phyloP scores from a whole-genome alignment of 2,888 invertebrate species.

The Phasia obesa region DNA sequence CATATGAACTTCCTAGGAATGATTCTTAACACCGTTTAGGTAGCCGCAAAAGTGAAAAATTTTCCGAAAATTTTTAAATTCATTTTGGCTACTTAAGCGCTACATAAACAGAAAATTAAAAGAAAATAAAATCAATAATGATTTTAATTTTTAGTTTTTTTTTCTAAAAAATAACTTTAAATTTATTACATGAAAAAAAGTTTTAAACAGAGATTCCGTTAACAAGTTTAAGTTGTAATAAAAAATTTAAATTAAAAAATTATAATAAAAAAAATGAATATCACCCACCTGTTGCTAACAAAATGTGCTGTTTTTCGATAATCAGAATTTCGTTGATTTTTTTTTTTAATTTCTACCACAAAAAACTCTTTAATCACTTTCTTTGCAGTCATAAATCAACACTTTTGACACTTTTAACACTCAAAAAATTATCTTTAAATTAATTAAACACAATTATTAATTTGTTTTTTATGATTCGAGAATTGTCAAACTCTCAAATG shows the following conservation, averaged over 20 bases:
- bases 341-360: not conserved
- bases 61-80: no score
- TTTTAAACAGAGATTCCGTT: slow-evolving; percentile 52
- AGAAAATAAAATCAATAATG: no score
- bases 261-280: not conserved
- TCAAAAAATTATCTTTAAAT: slow-evolving; percentile 2
- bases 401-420: slow-evolving; percentile 24
- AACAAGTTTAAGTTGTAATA: not conserved
- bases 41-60: no score
- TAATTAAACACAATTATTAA: slow-evolving; percentile 35
- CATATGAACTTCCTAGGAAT: no score
- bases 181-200: not conserved
- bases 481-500: slow-evolving; percentile 1
- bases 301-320: not conserved
- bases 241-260: not conserved
- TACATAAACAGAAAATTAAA: no score
- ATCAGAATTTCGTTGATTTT: not conserved
- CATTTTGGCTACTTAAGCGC: no score
- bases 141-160: no score
- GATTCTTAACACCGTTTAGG: no score
- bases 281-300: slow-evolving; percentile 44
- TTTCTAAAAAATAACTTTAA: not conserved
- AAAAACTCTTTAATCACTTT: slow-evolving; percentile 20
- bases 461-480: slow-evolving; percentile 20
- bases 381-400: slow-evolving; percentile 17